Percentiles rank a stretch among this genome's conserved stretches.
Evolutionary conservation across 2,113 vertebrate genomes (phyloP).

Genomic region (Ellobius talpinus): DNA sequence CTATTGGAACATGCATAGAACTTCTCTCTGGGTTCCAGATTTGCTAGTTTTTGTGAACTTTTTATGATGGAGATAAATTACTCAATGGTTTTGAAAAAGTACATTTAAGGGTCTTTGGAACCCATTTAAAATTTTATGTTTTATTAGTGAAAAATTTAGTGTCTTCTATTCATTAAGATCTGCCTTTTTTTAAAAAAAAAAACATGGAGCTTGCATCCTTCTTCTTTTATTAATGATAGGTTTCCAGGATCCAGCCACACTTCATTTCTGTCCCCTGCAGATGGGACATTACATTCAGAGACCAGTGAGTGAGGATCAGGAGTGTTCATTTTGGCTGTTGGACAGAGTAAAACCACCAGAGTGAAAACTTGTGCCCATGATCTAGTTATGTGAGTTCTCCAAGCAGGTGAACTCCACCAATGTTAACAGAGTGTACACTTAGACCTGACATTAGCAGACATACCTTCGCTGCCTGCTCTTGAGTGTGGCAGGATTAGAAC

Average conservation of each 20-base stretch:
- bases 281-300: not conserved
- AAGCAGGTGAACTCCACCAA: not conserved
- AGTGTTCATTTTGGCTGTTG: not conserved
- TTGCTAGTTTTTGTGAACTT: slow-evolving; percentile 33
- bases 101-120: not conserved
- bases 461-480: not conserved
- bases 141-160: slow-evolving; percentile 22
- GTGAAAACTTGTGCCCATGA: not conserved
- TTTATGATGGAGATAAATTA: slow-evolving; percentile 4
- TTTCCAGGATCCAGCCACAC: not conserved
- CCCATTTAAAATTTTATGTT: not conserved
- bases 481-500: not conserved
- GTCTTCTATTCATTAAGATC: not conserved
- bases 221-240: not conserved
- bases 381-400: not conserved
- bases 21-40: slow-evolving; percentile 17
- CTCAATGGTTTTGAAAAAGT: not conserved
- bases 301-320: not conserved
- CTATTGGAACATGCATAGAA: not conserved
- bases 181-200: not conserved
- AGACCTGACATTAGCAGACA: not conserved
- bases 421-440: not conserved
- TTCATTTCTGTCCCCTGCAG: not conserved
- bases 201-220: not conserved
- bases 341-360: not conserved